Base-by-base conservation (phyloP, 1,140 invertebrate genomes). In the Trichonephila clavipes region DNA sequence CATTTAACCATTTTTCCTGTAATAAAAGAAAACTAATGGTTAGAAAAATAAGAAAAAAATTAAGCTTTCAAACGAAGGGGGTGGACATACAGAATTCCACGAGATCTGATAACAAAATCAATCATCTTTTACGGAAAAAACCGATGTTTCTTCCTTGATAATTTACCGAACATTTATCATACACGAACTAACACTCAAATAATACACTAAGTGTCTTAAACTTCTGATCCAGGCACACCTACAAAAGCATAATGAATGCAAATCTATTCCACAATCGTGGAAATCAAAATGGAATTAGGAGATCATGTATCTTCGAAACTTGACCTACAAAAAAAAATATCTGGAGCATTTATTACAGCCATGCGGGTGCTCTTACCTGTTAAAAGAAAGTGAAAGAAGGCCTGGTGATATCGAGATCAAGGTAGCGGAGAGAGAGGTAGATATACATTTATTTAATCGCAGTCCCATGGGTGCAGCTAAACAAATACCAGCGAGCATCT, bases 271-370 rank as follows among this genome's bases (percentile, higher is more conserved):
- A 34, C 72, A 19, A 18, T 77, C 28, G 28, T 77, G 72, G 34
- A 77, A 77, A 77, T 6, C 6, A 10, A 40, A 18, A 77, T 77
- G n/a, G n/a, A 24, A 69, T 69, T 24, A 3, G 16, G 24, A 7
- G 24, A 28, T 4, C 34, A 28, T 77, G 34, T 40, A 69, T 28
- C 16, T 7, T 6, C 16, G 28, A 34, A 77, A 77, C 34, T 77
- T 77, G 72, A 77, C 72, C 72, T 77, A 77, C 72, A 34, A 77
- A 18, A 16, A 28, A 2, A 77, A 77, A 77, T 77, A 77, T 77
- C 28, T 77, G 72, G 72, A 77, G 72, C 72, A 77, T 77, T 34
- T 18, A 34, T 77, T 34, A 19, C 4, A 16, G 0, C 14, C 24
- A 19, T 77, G 72, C 72, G 72, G 72, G 72, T 18, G 28, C 28